These are phyloP conservation scores for Spongia lamella DNA, from an alignment of 37 sponge, comb jelly and placozoan species.

Conservation along the genomic window DNA sequence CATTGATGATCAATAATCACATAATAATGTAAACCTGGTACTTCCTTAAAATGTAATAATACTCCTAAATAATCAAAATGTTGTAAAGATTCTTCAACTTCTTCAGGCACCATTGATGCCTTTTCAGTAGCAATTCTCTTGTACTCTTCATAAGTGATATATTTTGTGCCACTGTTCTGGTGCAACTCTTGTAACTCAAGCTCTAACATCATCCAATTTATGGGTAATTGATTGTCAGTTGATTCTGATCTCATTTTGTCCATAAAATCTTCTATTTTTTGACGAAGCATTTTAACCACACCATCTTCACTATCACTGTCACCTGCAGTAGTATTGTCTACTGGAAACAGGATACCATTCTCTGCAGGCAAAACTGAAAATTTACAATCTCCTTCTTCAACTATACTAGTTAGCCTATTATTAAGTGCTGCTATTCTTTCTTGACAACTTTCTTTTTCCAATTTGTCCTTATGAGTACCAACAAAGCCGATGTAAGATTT, in stretches of 20 bases:
- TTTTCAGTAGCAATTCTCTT: constrained; percentile 7
- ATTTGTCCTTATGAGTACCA: constrained; percentile 57
- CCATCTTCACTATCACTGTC: constrained; percentile 30
- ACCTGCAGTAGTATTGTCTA: constrained; percentile 64
- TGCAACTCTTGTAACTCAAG: constrained; percentile 22
- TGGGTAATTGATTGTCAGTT: constrained; percentile 23
- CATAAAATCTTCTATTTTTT: constrained; percentile 33
- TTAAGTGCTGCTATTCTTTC: neutral
- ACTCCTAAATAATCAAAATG: constrained; percentile 60
- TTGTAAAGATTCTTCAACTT: constrained; percentile 24
- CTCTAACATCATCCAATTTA: constrained; percentile 47
- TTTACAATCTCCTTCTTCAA: neutral
- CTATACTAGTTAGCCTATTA: neutral
- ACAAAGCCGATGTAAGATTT: constrained; percentile 32
- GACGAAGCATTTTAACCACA: constrained; percentile 1
- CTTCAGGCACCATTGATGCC: constrained; percentile 13
- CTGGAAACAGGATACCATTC: constrained; percentile 1
- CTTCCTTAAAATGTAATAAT: constrained; percentile 40
- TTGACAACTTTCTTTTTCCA: neutral
- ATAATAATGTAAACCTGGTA: neutral
- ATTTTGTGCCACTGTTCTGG: neutral
- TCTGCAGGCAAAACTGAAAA: constrained; percentile 2
- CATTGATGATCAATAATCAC: constrained; percentile 46
- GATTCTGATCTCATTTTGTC: neutral
- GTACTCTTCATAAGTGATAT: constrained; percentile 13